Evolutionary conservation across 2,797 vertebrate species (phyloP).

Genomic region (Tarsius wallacei): DNA sequence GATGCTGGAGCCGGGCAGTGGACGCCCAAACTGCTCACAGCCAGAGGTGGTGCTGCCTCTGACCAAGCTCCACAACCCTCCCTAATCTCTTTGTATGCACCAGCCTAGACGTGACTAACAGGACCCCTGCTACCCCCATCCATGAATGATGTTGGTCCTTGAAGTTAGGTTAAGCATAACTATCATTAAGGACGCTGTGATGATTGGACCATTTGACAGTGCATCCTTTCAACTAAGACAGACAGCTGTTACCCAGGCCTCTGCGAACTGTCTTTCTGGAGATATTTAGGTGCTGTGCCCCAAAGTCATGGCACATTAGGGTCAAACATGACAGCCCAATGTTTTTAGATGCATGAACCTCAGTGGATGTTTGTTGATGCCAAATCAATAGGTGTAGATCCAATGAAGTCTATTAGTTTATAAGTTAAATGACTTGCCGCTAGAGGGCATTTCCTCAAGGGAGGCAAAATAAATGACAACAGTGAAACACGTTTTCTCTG

Average conservation of each 20-base stretch:
- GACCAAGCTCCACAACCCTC: background rate
- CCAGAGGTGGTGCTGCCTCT: background rate
- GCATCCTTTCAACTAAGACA: background rate
- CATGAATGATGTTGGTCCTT: background rate
- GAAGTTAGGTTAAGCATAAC: background rate
- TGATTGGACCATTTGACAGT: background rate
- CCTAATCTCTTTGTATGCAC: background rate
- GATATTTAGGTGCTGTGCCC: too few relatives aligned
- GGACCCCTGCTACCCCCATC: background rate
- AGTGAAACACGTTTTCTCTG: background rate
- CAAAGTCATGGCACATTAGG: too few relatives aligned
- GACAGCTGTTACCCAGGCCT: background rate
- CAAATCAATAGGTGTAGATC: background rate
- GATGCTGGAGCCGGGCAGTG: rapidly evolving
- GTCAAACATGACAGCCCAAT: background rate
- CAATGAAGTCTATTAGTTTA: background rate
- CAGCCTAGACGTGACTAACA: background rate
- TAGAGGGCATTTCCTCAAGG: background rate
- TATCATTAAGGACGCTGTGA: background rate
- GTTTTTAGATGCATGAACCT: background rate
- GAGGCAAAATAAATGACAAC: background rate
- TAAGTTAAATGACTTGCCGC: background rate
- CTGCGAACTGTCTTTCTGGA: background rate
- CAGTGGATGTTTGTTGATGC: background rate
- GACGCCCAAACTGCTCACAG: background rate